A percentile compares a stretch with the other conserved stretches of the same genome.
Conservation (phyloP, 2,888 invertebrate genomes). For the Lithophane semibrunnea region DNA sequence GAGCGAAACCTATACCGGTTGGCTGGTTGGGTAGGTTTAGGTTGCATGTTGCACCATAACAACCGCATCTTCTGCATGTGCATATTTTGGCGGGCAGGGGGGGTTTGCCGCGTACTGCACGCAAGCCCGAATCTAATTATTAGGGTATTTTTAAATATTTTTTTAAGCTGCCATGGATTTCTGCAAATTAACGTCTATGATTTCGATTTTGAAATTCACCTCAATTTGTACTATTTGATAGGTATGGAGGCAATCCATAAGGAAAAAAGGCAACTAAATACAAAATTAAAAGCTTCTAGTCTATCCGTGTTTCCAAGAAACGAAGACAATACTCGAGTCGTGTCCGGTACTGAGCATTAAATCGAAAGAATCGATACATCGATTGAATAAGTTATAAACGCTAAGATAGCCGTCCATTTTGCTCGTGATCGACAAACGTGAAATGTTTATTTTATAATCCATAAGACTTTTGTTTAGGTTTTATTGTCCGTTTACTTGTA, state of each 20-base stretch:
- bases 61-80: too few relatives aligned
- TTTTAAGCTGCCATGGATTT: too few relatives aligned
- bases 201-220: too few relatives aligned
- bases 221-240: too few relatives aligned
- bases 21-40: too few relatives aligned
- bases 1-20: too few relatives aligned
- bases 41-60: too few relatives aligned
- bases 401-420: slow-evolving; percentile 44
- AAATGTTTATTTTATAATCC: slow-evolving; percentile 61
- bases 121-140: too few relatives aligned
- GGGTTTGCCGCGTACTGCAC: too few relatives aligned
- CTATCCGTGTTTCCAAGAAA: slow-evolving; percentile 46
- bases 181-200: too few relatives aligned
- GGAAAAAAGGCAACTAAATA: slow-evolving; percentile 32
- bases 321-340: slow-evolving; percentile 47
- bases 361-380: slow-evolving; percentile 41
- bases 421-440: slow-evolving; percentile 60
- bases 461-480: slow-evolving; percentile 19
- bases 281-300: slow-evolving; percentile 29
- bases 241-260: neutral
- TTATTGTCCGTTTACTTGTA: slow-evolving; percentile 3
- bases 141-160: too few relatives aligned
- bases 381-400: slow-evolving; percentile 44
- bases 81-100: too few relatives aligned
- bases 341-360: slow-evolving; percentile 50